Evolutionary conservation across 1,140 invertebrate species (phyloP).

Genomic region (Cotesia vestalis): DNA sequence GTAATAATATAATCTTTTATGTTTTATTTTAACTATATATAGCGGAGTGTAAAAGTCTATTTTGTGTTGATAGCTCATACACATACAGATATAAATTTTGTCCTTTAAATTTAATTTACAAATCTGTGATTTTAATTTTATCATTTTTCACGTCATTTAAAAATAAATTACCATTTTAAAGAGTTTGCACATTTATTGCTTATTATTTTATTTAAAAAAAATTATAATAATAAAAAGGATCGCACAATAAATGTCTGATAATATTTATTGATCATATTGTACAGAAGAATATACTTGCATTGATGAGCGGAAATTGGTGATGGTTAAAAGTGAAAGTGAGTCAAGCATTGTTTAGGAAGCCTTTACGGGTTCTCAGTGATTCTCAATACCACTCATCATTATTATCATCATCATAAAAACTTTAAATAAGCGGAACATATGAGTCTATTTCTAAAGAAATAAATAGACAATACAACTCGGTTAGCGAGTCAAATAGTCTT

Average conservation of each 20-base stretch:
- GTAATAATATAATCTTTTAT: neutral
- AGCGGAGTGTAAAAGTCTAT: neutral
- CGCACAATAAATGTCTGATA: slow-evolving; percentile 9
- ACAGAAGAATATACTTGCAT: slow-evolving; percentile 27
- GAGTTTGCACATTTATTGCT: neutral
- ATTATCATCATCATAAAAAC: neutral
- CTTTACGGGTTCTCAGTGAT: slow-evolving; percentile 53
- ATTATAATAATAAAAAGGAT: neutral
- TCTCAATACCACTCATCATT: slow-evolving; percentile 46
- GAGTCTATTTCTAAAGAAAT: neutral
- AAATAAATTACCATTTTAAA: no score
- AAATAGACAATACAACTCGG: no score
- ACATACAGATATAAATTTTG: no score
- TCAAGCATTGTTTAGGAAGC: slow-evolving; percentile 66
- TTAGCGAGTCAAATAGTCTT: no score
- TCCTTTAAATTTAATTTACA: no score
- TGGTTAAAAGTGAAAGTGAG: slow-evolving; percentile 64
- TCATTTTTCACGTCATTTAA: no score
- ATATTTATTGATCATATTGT: neutral
- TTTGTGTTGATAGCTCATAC: no score
- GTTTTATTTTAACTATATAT: neutral
- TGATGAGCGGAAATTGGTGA: slow-evolving; percentile 37
- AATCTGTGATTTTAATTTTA: no score
- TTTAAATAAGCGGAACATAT: neutral
- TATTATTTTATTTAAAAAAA: neutral